Conservation (phyloP, 2,888 invertebrate genomes). For the Tenthredo livida region DNA sequence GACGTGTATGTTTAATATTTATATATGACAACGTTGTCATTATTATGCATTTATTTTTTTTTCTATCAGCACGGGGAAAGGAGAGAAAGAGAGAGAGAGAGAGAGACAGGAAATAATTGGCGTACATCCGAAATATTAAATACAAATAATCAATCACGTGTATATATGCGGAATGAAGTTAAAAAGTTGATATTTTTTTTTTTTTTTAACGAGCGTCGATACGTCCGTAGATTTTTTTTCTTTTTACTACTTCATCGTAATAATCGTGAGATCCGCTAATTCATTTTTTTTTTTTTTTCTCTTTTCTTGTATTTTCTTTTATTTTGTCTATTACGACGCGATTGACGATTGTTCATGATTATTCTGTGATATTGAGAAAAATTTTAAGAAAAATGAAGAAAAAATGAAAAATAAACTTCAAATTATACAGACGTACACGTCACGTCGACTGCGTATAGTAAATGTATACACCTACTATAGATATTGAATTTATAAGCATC, state of each 20-base stretch:
- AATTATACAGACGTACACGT: not conserved
- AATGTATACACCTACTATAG: not conserved
- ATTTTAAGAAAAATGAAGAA: not conserved
- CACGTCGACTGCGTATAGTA: not conserved
- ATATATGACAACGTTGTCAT: not conserved
- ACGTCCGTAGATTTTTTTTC: no score
- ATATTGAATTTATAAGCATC: slow-evolving; percentile 25
- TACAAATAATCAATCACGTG: not conserved
- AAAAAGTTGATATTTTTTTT: not conserved
- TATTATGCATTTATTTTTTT: not conserved
- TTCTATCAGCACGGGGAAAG: not conserved
- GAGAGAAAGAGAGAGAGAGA: not conserved
- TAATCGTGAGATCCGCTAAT: not conserved
- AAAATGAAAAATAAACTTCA: not conserved
- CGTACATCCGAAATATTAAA: not conserved
- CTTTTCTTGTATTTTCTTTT: not conserved
- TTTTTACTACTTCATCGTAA: not conserved
- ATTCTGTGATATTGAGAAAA: not conserved
- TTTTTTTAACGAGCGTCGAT: no score
- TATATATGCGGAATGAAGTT: slow-evolving; percentile 7
- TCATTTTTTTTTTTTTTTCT: not conserved
- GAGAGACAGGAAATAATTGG: not conserved
- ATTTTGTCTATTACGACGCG: not conserved
- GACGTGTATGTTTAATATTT: not conserved
- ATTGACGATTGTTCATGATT: not conserved